A percentile compares a stretch with the other conserved stretches of the same genome.
Conservation (phyloP, 2,888 invertebrate genomes). For the Stictocephala bisonia region DNA sequence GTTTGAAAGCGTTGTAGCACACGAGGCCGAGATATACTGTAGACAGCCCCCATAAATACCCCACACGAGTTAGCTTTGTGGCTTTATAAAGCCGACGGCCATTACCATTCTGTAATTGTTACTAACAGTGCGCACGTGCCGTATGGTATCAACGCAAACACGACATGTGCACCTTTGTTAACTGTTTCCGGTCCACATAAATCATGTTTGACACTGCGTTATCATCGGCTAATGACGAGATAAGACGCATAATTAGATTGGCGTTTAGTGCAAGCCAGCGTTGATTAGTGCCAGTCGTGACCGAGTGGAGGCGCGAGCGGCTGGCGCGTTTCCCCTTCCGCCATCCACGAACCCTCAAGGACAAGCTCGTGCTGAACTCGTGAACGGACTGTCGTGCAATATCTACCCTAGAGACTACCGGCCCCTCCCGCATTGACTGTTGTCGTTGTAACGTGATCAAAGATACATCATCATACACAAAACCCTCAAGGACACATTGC, state of each 20-base stretch:
- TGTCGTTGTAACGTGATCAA: too few relatives aligned
- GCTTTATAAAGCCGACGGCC: constrained; percentile 12
- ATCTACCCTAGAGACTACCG: constrained; percentile 40
- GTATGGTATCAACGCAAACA: not conserved
- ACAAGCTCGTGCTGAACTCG: too few relatives aligned
- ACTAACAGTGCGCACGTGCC: not conserved
- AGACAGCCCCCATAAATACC: constrained; percentile 6
- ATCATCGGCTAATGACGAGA: constrained; percentile 29
- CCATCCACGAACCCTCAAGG: constrained; percentile 32
- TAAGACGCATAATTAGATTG: constrained; percentile 38
- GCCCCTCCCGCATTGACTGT: too few relatives aligned
- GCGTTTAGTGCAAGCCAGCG: constrained; percentile 20
- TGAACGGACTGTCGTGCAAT: constrained; percentile 18
- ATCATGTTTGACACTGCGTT: constrained; percentile 25
- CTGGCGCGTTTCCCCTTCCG: constrained; percentile 28
- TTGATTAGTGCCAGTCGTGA: constrained; percentile 36
- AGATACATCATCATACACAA: too few relatives aligned
- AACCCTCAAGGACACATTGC: too few relatives aligned
- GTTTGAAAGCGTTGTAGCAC: constrained; percentile 21
- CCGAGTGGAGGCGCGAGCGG: not conserved
- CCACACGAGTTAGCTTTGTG: constrained; percentile 14
- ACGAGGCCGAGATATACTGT: constrained; percentile 15
- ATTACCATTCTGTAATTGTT: constrained; percentile 12
- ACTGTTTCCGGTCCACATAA: too few relatives aligned
- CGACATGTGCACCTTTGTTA: too few relatives aligned